phyloP scores from a whole-genome alignment of 1,140 invertebrate genomes.

The Helicoverpa zea region DNA sequence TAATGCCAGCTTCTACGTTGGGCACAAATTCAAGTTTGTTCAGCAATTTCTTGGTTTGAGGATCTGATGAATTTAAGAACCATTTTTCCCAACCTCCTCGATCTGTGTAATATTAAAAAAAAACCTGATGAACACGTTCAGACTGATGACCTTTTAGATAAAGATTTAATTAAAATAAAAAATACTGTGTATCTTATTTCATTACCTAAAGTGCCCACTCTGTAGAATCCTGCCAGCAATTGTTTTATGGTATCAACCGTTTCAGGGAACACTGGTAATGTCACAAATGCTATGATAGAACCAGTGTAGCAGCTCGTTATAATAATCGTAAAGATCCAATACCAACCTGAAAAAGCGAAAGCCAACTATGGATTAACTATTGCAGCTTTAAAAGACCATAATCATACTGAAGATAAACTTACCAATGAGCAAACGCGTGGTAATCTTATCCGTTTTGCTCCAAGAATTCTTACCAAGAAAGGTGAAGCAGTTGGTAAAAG shows the following conservation, averaged over 20 bases:
- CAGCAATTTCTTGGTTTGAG: slow-evolving; percentile 87
- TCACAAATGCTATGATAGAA: slow-evolving; percentile 93
- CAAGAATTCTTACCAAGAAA: slow-evolving; percentile 90
- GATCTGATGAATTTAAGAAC: slow-evolving; percentile 89
- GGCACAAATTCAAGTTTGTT: slow-evolving; percentile 90
- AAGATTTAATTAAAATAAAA: too few relatives aligned
- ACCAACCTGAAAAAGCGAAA: slow-evolving; percentile 87
- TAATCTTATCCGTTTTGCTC: slow-evolving; percentile 89
- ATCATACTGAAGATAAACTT: slow-evolving; percentile 33
- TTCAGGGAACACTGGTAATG: slow-evolving; percentile 90
- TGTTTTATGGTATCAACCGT: slow-evolving; percentile 90
- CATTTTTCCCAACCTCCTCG: slow-evolving; percentile 90
- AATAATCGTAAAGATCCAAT: slow-evolving; percentile 94
- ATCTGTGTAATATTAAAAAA: slow-evolving; percentile 83
- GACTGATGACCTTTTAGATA: too few relatives aligned
- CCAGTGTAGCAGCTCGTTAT: slow-evolving; percentile 93
- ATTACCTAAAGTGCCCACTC: slow-evolving; percentile 88
- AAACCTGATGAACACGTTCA: too few relatives aligned
- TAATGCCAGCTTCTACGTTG: slow-evolving; percentile 88
- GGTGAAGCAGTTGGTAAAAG: slow-evolving; percentile 93
- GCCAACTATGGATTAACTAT: neutral
- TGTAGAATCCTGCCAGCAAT: slow-evolving; percentile 87
- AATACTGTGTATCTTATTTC: neutral
- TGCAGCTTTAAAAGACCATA: slow-evolving; percentile 25
- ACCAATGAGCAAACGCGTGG: slow-evolving; percentile 91